phyloP scores from a whole-genome alignment of 2,797 vertebrate genomes.

The Picus viridis region DNA sequence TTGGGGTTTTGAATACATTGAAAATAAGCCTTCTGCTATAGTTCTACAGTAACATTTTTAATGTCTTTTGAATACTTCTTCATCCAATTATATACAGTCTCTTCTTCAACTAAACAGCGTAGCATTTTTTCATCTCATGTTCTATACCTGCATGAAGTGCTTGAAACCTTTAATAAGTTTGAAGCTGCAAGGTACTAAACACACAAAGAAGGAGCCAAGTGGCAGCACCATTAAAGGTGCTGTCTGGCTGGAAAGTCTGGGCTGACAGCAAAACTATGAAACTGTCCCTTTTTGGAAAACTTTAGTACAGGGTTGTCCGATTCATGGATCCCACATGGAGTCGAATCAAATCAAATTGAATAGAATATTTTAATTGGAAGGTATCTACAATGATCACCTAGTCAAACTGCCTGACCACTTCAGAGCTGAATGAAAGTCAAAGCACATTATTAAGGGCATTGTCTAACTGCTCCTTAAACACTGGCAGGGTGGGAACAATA shows the following conservation, averaged over 20 bases:
- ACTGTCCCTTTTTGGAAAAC: background rate
- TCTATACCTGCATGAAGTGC: background rate
- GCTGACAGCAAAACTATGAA: background rate
- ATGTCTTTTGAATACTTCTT: background rate
- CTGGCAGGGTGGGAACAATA: too few species aligned
- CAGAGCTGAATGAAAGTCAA: too few species aligned
- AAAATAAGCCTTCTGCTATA: background rate
- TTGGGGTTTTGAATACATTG: background rate
- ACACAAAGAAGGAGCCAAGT: background rate
- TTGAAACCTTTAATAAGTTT: background rate
- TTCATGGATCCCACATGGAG: background rate
- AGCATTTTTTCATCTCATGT: background rate
- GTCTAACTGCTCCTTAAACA: too few species aligned
- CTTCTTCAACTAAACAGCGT: background rate
- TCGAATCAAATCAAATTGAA: too few species aligned
- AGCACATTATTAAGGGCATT: too few species aligned
- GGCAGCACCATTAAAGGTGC: background rate
- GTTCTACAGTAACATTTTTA: background rate
- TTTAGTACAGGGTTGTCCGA: background rate
- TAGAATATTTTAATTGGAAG: background rate
- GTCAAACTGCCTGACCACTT: too few species aligned
- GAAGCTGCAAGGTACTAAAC: background rate
- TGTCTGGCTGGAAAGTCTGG: background rate
- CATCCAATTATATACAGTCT: background rate
- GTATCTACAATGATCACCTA: too few species aligned